Conservation (phyloP, 2,888 invertebrate genomes). For the Parasteatoda lunata region DNA sequence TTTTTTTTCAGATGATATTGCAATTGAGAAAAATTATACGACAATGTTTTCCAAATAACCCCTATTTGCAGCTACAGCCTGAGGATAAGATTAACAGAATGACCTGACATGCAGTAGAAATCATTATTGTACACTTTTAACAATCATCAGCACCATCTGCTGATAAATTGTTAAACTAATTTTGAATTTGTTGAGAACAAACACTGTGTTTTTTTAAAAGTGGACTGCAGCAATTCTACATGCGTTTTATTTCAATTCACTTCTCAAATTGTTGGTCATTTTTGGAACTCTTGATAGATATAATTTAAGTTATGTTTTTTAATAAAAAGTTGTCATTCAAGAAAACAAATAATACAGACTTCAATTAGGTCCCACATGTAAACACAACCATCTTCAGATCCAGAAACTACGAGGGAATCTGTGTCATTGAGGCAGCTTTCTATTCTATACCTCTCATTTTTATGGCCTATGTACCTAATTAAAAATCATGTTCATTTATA, state of each 20-base stretch:
- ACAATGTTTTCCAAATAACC: too few relatives aligned
- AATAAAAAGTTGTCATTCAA: not conserved
- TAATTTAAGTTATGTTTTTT: not conserved
- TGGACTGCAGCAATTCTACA: not conserved
- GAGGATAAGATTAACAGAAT: too few relatives aligned
- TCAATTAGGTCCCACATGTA: slow-evolving; percentile 93
- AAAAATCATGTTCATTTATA: slow-evolving; percentile 83
- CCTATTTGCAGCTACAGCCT: too few relatives aligned
- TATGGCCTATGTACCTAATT: slow-evolving; percentile 87
- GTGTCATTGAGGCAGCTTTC: slow-evolving; percentile 89
- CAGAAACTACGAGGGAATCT: slow-evolving; percentile 90
- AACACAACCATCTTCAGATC: slow-evolving; percentile 89
- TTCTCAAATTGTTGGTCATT: not conserved
- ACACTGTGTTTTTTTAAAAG: not conserved
- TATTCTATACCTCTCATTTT: slow-evolving; percentile 86
- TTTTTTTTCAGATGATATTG: too few relatives aligned
- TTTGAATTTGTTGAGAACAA: not conserved
- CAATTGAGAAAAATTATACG: too few relatives aligned
- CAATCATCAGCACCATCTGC: too few relatives aligned
- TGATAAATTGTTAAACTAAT: too few relatives aligned
- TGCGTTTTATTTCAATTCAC: not conserved
- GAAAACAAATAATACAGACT: slow-evolving; percentile 70
- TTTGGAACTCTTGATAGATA: not conserved
- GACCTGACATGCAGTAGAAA: too few relatives aligned
- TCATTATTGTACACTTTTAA: too few relatives aligned